Percentiles rank a stretch among this genome's conserved stretches.
phyloP scores from a whole-genome alignment of 2,113 vertebrate species.

The Narcine bancroftii region DNA sequence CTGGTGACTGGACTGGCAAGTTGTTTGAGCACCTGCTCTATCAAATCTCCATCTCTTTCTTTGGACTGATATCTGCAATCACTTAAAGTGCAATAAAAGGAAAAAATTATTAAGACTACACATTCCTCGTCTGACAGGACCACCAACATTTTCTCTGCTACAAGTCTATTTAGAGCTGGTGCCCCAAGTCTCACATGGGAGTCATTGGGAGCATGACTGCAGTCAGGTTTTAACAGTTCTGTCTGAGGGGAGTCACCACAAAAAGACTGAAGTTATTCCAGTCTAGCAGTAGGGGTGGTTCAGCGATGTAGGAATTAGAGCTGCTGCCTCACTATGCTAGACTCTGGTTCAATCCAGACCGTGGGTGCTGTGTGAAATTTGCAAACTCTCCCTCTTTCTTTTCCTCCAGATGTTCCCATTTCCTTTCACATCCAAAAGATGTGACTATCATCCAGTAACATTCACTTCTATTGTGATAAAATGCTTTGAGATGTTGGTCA shows the following conservation, averaged over 20 bases:
- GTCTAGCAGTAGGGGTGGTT: background rate
- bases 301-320: no score
- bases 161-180: background rate
- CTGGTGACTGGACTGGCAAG: background rate
- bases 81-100: background rate
- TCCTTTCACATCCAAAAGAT: no score
- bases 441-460: no score
- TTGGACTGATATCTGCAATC: background rate
- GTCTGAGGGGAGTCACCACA: no score
- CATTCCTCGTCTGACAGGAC: background rate
- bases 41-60: background rate
- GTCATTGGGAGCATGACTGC: background rate
- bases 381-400: no score
- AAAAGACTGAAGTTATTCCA: background rate
- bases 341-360: no score
- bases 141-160: background rate
- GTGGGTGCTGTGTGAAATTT: no score
- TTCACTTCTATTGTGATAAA: no score
- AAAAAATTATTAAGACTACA: no score
- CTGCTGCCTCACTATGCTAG: no score
- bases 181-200: background rate
- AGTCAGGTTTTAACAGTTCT: background rate
- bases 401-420: no score
- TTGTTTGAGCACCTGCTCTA: background rate
- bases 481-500: no score